A percentile compares a stretch with the other conserved stretches of the same genome.
phyloP scores from a whole-genome alignment of 2,113 vertebrate genomes.

The Hylia prasina region DNA sequence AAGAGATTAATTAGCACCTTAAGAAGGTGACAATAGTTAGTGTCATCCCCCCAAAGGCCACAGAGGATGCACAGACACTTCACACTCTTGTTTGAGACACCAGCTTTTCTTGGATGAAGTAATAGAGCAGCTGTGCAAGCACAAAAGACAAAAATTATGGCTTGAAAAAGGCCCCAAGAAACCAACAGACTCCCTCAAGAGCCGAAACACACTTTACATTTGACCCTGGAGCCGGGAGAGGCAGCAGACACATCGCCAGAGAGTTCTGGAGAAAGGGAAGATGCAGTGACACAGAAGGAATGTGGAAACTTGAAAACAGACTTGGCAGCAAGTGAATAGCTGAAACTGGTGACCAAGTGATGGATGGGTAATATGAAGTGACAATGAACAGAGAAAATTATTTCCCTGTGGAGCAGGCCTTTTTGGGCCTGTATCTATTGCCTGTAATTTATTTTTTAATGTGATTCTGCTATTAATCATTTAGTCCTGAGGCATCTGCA shows the following conservation, averaged over 20 bases:
- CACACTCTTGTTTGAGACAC: not conserved
- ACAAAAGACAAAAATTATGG: not conserved
- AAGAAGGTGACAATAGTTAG: not conserved
- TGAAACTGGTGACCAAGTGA: constrained; percentile 4
- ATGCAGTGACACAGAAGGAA: constrained; percentile 14
- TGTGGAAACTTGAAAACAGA: constrained; percentile 31
- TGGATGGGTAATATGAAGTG: constrained; percentile 22
- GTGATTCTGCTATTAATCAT: constrained; percentile 2
- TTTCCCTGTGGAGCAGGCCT: not conserved
- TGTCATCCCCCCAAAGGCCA: not conserved
- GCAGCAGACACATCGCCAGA: not conserved
- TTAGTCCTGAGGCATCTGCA: not conserved
- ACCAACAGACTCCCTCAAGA: not conserved
- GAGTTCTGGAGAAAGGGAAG: not conserved
- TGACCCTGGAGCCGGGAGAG: not conserved
- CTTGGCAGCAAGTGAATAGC: not conserved
- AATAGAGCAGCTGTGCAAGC: not conserved
- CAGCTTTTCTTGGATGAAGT: not conserved
- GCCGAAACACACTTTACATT: not conserved
- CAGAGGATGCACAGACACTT: not conserved
- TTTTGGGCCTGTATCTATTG: not conserved
- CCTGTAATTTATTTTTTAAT: not conserved
- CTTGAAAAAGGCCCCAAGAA: not conserved
- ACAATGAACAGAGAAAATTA: constrained; percentile 5
- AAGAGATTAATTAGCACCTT: not conserved